Base-by-base conservation (phyloP, 2,888 invertebrate species). In the Melinopterus prodromus region DNA sequence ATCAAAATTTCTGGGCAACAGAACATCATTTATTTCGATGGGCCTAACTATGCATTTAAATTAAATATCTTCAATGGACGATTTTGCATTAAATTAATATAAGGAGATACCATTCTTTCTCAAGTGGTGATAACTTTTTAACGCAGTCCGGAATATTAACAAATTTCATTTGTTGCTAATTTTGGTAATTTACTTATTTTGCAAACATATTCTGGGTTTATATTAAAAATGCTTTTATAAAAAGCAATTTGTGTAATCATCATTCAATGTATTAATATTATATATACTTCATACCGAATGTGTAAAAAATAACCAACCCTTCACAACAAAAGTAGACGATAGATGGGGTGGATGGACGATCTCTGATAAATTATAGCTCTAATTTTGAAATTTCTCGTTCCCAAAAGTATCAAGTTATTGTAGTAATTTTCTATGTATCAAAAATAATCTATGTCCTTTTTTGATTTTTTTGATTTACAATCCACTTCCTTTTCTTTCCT, bases 51-150 rank as follows among this genome's bases (percentile, higher is more conserved):
- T n/a, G 85, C 82, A 81, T 88, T 83, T 12, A 84, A 77, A 37
- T 87, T 85, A 79, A 80, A 84, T 7, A 82, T 81, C 82, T 84
- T 80, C 35, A 86, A 82, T 37, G 86, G 82, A 80, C 85, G 80
- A 69, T 89, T 86, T 82, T 87, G 86, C 86, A 88, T 88, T 77
- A 88, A 88, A 70, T 86, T 84, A 0, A 77, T 74, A 15, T 74
- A 16, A 71, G 78, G 78, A 77, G 71, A 16, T 26, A 71, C 5
- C 71, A 71, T 71, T 76, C 88, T 79, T 83, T 88, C 87, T 89
- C 87, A 6, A 16, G 79, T 76, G 7, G 83, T 81, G 79, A n/a
- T n/a, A 86, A 82, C 37, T 72, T 78, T 81, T 80, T 79, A 69
- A 86, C 6, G 71, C 81, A 80, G 7, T 84, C 81, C 16, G 84